Evolutionary conservation across 64 coral and sea anemone species (phyloP), one percentile per base, ranked within the genome.

Genomic region (Dendronephthya gigantea): DNA sequence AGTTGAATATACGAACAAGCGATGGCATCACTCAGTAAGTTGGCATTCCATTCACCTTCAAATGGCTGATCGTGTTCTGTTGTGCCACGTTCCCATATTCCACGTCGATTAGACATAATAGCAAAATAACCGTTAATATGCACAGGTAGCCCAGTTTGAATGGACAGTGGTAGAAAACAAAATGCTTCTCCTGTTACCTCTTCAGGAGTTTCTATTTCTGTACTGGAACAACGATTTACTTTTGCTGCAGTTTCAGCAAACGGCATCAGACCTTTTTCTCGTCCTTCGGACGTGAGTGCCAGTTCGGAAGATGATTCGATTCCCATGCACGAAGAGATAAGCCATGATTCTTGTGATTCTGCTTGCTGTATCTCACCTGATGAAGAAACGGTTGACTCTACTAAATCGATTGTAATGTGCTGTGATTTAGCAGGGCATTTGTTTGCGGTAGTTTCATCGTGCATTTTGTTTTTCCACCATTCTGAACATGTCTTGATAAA

Each of bases 41-140:
- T 5, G 19, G 17, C 55, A 27, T 62, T 62, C 55, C 55, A 62
- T 17, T 62, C 25, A 22, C 19, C 55, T 27, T 62, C 55, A 19
- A 62, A 1, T 22, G 55, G 55, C 25, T 62, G 55, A n/a, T 62
- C 55, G 25, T 62, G 55, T 62, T 62, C 55, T 62, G 55, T 62
- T 62, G 17, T 93, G 65, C 93, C 95, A 9, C 36, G 30, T 34
- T 79, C 72, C 72, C 72, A 79, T 4, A 79, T 36, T 79, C 9
- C 72, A 28, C 72, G 30, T 17, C 72, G 72, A 29, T 79, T 79
- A 1, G 72, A 79, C 31, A 34, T 34, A 12, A 79, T 39, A 34
- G 83, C 83, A 85, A 92, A 92, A 32, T 92, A 87, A 0, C 87
- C 91, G 36, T 92, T 92, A 19, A 92, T 40, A 51, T 92, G 91